These are phyloP conservation scores for Rhineura floridana DNA, from an alignment of 2,113 vertebrate genomes.

Conservation along the genomic window DNA sequence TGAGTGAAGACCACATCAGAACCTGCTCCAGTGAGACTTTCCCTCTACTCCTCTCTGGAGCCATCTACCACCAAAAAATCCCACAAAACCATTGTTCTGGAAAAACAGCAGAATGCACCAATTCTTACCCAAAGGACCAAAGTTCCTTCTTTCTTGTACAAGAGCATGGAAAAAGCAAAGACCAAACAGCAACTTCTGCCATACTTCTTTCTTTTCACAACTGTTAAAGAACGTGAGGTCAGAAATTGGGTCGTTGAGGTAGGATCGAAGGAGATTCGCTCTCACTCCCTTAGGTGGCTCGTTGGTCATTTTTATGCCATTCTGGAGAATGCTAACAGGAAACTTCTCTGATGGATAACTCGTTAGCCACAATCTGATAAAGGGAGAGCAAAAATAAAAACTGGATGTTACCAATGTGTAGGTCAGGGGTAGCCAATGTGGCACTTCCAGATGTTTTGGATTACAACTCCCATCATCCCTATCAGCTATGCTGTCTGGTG, in stretches of 20 bases:
- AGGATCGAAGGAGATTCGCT: constrained; percentile 89
- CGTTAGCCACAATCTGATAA: constrained; percentile 88
- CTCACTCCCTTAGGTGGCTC: constrained; percentile 91
- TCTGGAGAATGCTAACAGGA: constrained; percentile 93
- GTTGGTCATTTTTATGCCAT: constrained; percentile 95
- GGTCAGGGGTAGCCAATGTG: neutral
- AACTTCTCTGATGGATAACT: constrained; percentile 94
- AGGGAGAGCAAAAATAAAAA: constrained; percentile 14
- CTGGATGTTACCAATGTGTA: neutral
- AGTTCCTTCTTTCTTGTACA: constrained; percentile 92
- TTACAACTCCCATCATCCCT: no score
- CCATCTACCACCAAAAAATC: no score
- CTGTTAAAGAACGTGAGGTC: constrained; percentile 84
- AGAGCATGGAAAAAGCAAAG: constrained; percentile 94
- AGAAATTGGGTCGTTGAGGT: constrained; percentile 88
- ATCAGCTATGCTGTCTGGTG: neutral
- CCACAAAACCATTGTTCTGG: neutral
- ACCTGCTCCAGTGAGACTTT: no score
- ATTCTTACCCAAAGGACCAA: constrained; percentile 86
- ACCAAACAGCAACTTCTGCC: constrained; percentile 91
- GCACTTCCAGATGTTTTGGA: neutral
- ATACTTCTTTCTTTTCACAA: constrained; percentile 82
- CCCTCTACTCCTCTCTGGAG: no score
- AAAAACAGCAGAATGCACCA: constrained; percentile 2
- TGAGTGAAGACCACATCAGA: no score